These are phyloP conservation scores for Scaptomyza flava DNA, from an alignment of 2,888 invertebrate species.

Conservation along the genomic window DNA sequence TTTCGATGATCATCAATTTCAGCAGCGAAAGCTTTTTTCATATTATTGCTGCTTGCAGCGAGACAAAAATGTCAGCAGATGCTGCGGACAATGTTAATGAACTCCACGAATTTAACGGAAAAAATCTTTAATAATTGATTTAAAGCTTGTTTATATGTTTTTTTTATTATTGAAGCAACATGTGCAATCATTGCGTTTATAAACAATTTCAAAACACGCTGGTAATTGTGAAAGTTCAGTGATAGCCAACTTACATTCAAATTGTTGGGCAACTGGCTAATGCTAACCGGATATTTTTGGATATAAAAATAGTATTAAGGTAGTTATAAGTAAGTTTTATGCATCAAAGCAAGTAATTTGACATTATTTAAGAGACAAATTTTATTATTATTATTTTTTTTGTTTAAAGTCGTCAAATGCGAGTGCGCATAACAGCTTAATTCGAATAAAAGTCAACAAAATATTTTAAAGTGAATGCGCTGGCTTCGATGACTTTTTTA, in stretches of 20 bases:
- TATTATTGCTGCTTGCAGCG: constrained; percentile 16
- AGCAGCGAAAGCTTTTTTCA: constrained; percentile 45
- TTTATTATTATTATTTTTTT: constrained; percentile 29
- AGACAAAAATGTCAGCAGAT: constrained; percentile 42
- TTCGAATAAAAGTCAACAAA: constrained; percentile 17
- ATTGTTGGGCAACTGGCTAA: constrained; percentile 28
- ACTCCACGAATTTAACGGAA: constrained; percentile 34
- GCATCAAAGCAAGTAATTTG: constrained; percentile 52
- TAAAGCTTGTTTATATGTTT: constrained; percentile 33
- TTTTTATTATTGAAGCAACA: constrained; percentile 19
- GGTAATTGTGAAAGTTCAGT: constrained; percentile 57
- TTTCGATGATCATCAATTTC: constrained; percentile 48
- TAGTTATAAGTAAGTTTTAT: constrained; percentile 17
- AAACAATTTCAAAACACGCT: constrained; percentile 31
- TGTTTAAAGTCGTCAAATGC: constrained; percentile 54
- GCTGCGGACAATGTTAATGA: constrained; percentile 43
- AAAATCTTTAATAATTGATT: constrained; percentile 41
- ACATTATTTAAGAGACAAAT: constrained; percentile 55
- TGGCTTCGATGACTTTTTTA: constrained; percentile 23
- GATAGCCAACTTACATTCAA: constrained; percentile 37
- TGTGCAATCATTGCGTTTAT: constrained; percentile 21
- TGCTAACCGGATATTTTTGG: constrained; percentile 2
- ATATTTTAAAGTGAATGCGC: constrained; percentile 56
- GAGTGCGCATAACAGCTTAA: constrained; percentile 32
- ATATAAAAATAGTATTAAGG: constrained; percentile 1